A percentile compares a stretch with the other conserved stretches of the same genome.
These are phyloP conservation scores for Orientallactaga sibirica DNA, from an alignment of 2,797 vertebrate species.

Conservation along the genomic window DNA sequence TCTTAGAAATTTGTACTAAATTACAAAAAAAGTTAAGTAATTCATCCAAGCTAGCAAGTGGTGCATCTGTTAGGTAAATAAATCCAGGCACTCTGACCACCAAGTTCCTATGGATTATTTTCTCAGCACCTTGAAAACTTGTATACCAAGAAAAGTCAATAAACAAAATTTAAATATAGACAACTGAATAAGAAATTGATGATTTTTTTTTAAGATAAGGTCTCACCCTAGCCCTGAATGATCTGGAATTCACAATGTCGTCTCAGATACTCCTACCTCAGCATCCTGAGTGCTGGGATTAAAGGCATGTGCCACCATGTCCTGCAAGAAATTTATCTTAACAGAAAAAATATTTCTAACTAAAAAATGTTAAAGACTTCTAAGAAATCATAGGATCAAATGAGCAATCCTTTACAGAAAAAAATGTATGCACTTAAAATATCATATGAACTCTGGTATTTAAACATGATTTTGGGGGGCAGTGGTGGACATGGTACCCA, in stretches of 20 bases:
- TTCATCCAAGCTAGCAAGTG: neutral
- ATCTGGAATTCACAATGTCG: too few species aligned
- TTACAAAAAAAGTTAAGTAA: neutral
- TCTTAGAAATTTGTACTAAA: neutral
- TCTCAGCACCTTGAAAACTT: neutral
- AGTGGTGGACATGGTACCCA: too few species aligned
- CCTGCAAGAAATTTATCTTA: neutral
- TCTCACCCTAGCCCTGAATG: too few species aligned
- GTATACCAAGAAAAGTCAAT: neutral
- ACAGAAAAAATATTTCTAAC: neutral
- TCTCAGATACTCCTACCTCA: too few species aligned
- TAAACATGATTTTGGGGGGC: neutral
- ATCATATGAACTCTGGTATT: neutral
- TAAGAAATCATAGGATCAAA: neutral
- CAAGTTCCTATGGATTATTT: neutral
- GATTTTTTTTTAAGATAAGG: too few species aligned
- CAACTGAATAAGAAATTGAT: neutral
- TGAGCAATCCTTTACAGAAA: neutral
- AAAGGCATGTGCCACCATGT: too few species aligned
- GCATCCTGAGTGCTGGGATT: too few species aligned
- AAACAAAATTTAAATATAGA: slow-evolving; percentile 31
- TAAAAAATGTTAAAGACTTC: neutral
- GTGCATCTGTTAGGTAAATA: too few species aligned
- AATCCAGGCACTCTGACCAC: neutral
- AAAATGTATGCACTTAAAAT: neutral